Conservation (phyloP, 2,113 vertebrate genomes). For the Peromyscus polionotus region DNA sequence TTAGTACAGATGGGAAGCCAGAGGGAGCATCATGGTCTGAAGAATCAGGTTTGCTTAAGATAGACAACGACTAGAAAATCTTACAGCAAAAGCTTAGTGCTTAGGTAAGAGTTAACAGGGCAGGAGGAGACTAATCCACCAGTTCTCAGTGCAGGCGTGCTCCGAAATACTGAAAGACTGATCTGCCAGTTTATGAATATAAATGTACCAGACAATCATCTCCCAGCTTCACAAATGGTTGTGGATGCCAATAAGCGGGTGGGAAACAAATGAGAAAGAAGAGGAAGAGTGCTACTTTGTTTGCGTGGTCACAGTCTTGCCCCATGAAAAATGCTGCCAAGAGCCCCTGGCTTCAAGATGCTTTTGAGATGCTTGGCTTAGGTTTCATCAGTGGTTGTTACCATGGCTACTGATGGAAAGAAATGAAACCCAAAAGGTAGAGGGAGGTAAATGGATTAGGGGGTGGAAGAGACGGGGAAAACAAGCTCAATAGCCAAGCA, state of each 20-base stretch:
- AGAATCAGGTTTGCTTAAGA: neutral
- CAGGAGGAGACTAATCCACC: neutral
- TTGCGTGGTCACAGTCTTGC: slow-evolving; percentile 55
- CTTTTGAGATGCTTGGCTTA: slow-evolving; percentile 65
- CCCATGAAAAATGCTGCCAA: slow-evolving; percentile 74
- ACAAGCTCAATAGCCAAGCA: slow-evolving; percentile 4
- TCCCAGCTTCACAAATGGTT: slow-evolving; percentile 60
- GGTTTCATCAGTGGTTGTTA: slow-evolving; percentile 83
- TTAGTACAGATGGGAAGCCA: neutral
- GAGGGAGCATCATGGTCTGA: neutral
- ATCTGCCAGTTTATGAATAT: slow-evolving; percentile 63
- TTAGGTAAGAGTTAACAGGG: slow-evolving; percentile 64
- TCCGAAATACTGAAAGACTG: slow-evolving; percentile 40
- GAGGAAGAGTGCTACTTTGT: slow-evolving; percentile 57
- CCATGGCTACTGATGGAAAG: slow-evolving; percentile 85
- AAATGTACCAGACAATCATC: slow-evolving; percentile 45
- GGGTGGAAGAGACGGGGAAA: slow-evolving; percentile 31
- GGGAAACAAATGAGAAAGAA: slow-evolving; percentile 42
- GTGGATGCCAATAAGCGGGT: slow-evolving; percentile 61
- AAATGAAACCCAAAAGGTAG: slow-evolving; percentile 78
- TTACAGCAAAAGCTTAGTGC: neutral
- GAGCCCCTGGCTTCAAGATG: slow-evolving; percentile 69
- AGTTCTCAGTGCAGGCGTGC: slow-evolving; percentile 55
- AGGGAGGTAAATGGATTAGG: slow-evolving; percentile 65
- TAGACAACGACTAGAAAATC: neutral